Evolutionary conservation across 64 coral and sea anemone species (phyloP).

Genomic region (Orbicella faveolata): DNA sequence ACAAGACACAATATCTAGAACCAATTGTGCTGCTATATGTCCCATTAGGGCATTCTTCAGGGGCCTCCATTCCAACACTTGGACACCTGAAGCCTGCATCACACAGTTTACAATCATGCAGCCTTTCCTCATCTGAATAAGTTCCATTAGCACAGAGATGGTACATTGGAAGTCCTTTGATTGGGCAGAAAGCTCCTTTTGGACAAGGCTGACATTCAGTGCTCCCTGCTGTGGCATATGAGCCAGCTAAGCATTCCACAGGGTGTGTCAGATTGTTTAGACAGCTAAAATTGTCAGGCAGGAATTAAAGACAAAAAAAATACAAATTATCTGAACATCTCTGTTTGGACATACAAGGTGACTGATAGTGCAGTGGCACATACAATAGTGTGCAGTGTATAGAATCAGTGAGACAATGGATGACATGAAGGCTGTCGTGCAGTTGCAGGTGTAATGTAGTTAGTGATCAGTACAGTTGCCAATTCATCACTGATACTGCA

Average conservation of each 20-base stretch:
- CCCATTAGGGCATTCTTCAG: slow-evolving; percentile 8
- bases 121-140: slow-evolving; percentile 2
- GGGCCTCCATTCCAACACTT: slow-evolving; percentile 22
- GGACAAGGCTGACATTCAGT: slow-evolving; percentile 27
- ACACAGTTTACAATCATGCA: slow-evolving; percentile 34
- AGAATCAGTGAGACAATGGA: too few species aligned
- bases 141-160: slow-evolving; percentile 42
- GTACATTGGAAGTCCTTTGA: slow-evolving; percentile 24
- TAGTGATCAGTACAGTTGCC: too few species aligned
- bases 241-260: slow-evolving; percentile 32
- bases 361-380: too few species aligned
- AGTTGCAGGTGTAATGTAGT: too few species aligned
- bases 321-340: too few species aligned
- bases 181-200: slow-evolving; percentile 63
- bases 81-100: slow-evolving; percentile 33
- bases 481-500: too few species aligned
- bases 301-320: neutral
- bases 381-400: too few species aligned
- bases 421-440: too few species aligned
- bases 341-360: too few species aligned
- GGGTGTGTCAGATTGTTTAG: slow-evolving; percentile 19
- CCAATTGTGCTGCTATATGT: slow-evolving; percentile 22
- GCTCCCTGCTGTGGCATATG: slow-evolving; percentile 43
- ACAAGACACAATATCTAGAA: slow-evolving; percentile 18
- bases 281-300: slow-evolving; percentile 12